Percentiles rank a stretch among this genome's conserved stretches.
Evolutionary conservation across 2,113 vertebrate species (phyloP).

Genomic region (Columba janthina): DNA sequence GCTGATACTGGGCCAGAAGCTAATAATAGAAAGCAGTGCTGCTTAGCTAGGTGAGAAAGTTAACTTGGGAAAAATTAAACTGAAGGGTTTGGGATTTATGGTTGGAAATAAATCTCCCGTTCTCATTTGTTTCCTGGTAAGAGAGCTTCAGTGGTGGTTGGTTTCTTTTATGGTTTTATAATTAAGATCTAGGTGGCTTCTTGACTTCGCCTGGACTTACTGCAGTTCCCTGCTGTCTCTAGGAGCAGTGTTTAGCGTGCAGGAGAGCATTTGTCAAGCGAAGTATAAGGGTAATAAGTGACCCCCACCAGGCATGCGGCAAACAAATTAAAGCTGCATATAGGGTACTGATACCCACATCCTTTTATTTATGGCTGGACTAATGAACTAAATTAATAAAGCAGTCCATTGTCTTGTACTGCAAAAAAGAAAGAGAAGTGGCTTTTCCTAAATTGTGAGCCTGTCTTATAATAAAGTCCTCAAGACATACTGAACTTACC

Average conservation of each 20-base stretch:
- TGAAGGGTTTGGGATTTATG: conserved; percentile 73
- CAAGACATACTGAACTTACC: not conserved
- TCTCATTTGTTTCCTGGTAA: conserved; percentile 75
- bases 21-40: conserved; percentile 75
- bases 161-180: conserved; percentile 68
- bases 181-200: conserved; percentile 69
- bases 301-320: conserved; percentile 2
- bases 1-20: conserved; percentile 65
- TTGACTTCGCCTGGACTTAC: conserved; percentile 30
- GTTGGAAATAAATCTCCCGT: conserved; percentile 68
- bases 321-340: conserved; percentile 32
- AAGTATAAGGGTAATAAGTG: conserved; percentile 42
- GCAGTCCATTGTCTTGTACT: not conserved
- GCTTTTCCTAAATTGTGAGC: not conserved
- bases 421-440: not conserved
- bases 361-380: conserved; percentile 8
- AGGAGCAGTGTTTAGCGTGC: not conserved
- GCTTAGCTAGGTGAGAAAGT: conserved; percentile 77
- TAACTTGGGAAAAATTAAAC: conserved; percentile 74
- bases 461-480: not conserved
- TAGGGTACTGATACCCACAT: not conserved
- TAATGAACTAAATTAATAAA: conserved; percentile 37
- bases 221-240: conserved; percentile 13
- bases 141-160: conserved; percentile 67
- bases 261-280: conserved; percentile 36